Evolutionary conservation across 2,113 vertebrate genomes (phyloP), one percentile per base, ranked within the genome.

Genomic region (Ictalurus punctatus): DNA sequence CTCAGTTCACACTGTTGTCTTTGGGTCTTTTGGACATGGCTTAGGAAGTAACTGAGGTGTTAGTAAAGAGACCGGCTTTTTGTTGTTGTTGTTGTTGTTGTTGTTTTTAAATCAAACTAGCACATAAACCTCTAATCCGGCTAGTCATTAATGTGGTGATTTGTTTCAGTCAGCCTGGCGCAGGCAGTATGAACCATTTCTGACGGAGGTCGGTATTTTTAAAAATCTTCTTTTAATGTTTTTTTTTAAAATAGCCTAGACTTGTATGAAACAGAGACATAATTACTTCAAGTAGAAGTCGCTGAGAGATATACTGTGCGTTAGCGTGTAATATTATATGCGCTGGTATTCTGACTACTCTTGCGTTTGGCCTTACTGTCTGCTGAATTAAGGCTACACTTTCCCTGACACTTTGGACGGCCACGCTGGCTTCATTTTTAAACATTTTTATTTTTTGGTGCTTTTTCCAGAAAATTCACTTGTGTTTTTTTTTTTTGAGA

Each of bases 1-100:
- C 2, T 44, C 44, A 44, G 44, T 44, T 44, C 87, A 79, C 86
- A 92, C 91, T 88, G 87, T 85, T 89, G 13, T 48, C 63, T 87
- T 76, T 87, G 65, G 86, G 13, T 30, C 56, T 87, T 76, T 87
- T 61, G 86, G 93, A 92, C 58, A 89, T 88, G 93, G 91, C 54
- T 78, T 82, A 56, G 74, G 80, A 59, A 82, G 80, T 59, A 59
- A 34, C 54, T 34, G 30, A 59, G 52, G 79, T 56, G 80, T 84
- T 82, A 7, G 37, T 30, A 2, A 59, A 25, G n/a, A 59, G 13
- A 61, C 34, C 80, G 37, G 65, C 48, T 78, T 30, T 56, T 56
- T 56, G 4, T 44, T 44, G 1, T 40, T 44, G 4, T 56, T 56
- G 9, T 14, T 56, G 9, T 56, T 56, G 44, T 44, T 44, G 44